Conservation (phyloP, 2,797 vertebrate species). For the Danio albolineatus region DNA sequence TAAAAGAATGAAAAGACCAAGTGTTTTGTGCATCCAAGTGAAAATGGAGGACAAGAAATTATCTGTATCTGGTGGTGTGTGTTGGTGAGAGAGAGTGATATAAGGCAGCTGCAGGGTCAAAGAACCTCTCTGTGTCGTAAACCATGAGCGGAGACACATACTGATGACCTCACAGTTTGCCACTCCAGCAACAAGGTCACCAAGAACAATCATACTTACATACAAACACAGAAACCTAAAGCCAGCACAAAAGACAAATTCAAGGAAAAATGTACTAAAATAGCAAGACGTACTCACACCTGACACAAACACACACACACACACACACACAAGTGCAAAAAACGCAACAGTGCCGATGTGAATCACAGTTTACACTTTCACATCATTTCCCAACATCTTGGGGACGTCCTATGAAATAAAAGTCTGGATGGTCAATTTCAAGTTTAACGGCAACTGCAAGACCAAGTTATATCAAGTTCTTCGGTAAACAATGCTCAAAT, state of each 20-base stretch:
- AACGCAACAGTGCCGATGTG: constrained; percentile 6
- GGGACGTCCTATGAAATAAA: not conserved
- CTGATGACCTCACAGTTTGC: constrained; percentile 53
- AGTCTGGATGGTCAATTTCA: constrained; percentile 13
- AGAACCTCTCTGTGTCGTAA: constrained; percentile 49
- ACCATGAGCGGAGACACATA: constrained; percentile 25
- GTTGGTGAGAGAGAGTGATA: constrained; percentile 42
- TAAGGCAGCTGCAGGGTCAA: constrained; percentile 56
- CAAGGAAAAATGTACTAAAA: constrained; percentile 19
- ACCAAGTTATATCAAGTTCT: not conserved
- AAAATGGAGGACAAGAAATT: constrained; percentile 27
- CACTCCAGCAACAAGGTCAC: constrained; percentile 41
- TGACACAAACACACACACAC: not conserved
- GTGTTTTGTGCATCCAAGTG: constrained; percentile 27
- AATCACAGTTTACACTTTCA: constrained; percentile 31
- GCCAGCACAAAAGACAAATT: not conserved
- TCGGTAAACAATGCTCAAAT: constrained; percentile 29
- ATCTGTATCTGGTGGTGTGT: constrained; percentile 14
- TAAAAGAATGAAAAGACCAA: constrained; percentile 28
- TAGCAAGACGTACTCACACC: not conserved
- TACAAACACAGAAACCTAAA: constrained; percentile 26
- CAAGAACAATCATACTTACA: constrained; percentile 20
- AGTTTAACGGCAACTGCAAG: not conserved
- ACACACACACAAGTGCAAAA: constrained; percentile 18
- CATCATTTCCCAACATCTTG: not conserved